Evolutionary conservation across 1,140 invertebrate genomes (phyloP), one percentile per base, ranked within the genome.

Genomic region (Solen grandis): DNA sequence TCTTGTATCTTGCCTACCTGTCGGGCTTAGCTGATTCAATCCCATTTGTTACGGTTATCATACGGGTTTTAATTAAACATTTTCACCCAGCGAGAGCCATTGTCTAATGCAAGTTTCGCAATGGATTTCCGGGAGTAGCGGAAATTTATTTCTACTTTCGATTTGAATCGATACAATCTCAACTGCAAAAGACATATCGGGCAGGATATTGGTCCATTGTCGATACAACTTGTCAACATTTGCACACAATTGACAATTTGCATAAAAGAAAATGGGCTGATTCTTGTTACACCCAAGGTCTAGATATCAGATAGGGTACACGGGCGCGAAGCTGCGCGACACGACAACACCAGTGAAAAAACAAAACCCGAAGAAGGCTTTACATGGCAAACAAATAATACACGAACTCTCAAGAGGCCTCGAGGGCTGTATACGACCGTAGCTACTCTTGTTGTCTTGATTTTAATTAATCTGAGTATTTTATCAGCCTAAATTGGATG

Each of bases 111-210:
- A 78, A 60, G 62, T 33, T 25, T 72, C 69, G 59, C 68, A 80
- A 65, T 73, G 60, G 77, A 72, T 73, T 72, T 80, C 77, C 69
- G 69, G 77, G 19, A 55, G 36, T 46, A 80, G 59, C 77, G 68
- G 77, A 80, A 80, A 80, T 80, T 80, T 73, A 80, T 80, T 80
- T 73, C 77, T 72, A 80, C 77, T 80, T 80, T 80, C 55, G 68
- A 80, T 72, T 80, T 80, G 55, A 80, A 73, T 80, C 77, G 59
- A 80, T 80, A 73, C 25, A 38, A 57, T 63, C 68, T 52, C 31
- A 65, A 65, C 68, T 80, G 68, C 65, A 80, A 80, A 80, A 80
- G 66, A 72, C 66, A 72, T 80, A 60, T 50, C 46, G 22, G 60
- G 25, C 77, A 63, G 77, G 77, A 80, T 72, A 80, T 70, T 72